Evolutionary conservation across 1,140 invertebrate species (phyloP).

Genomic region (Vanessa atalanta): DNA sequence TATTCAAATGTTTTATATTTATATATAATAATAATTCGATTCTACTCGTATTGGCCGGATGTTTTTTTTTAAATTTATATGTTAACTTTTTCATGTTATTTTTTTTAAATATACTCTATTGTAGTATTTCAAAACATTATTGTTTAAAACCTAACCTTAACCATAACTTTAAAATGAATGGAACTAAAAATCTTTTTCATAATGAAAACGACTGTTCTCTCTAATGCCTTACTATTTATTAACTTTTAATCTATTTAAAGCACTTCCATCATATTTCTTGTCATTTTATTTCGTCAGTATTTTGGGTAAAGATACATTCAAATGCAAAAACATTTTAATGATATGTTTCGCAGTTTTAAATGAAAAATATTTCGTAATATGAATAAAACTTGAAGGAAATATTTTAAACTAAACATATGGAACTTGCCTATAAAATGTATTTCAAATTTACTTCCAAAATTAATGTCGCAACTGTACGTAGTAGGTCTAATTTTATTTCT

Average conservation of each 20-base stretch:
- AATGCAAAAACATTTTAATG: not conserved
- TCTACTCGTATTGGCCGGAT: too few relatives aligned
- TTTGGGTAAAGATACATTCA: not conserved
- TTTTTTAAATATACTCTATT: not conserved
- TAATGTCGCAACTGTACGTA: not conserved
- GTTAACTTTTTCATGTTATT: too few relatives aligned
- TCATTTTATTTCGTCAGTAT: not conserved
- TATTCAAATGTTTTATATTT: too few relatives aligned
- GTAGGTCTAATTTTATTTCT: slow-evolving; percentile 7
- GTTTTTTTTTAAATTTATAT: too few relatives aligned
- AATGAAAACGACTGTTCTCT: slow-evolving; percentile 17
- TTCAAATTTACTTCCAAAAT: too few relatives aligned
- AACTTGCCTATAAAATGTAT: too few relatives aligned
- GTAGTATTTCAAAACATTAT: not conserved
- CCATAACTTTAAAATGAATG: not conserved
- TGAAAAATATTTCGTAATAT: too few relatives aligned
- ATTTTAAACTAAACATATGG: too few relatives aligned
- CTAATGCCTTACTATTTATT: slow-evolving; percentile 6
- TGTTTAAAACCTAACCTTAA: not conserved
- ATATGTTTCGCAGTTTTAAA: not conserved
- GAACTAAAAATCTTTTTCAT: slow-evolving; percentile 1
- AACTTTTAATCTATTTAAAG: slow-evolving; percentile 34
- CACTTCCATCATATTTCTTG: slow-evolving; percentile 12
- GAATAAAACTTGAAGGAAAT: too few relatives aligned
- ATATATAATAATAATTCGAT: too few relatives aligned